Base-by-base conservation (phyloP, 1,140 invertebrate genomes). In the Agrilus planipennis region DNA sequence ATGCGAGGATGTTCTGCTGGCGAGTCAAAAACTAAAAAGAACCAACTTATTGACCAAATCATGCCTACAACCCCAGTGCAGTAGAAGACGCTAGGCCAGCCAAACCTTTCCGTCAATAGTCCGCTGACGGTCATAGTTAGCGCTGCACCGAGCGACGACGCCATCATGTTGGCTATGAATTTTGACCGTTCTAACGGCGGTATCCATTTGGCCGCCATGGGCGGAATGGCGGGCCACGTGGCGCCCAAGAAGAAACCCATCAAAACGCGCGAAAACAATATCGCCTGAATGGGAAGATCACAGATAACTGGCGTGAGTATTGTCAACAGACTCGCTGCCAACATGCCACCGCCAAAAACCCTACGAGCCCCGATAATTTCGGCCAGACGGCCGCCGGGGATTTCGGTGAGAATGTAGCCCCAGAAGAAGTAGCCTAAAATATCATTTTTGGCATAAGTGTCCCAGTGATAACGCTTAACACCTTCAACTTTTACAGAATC, bases 141-240 rank as follows among this genome's bases (percentile, higher is more conserved):
- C 1, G 84, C 85, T 2, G 84, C 85, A 16, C 85, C 86, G 41
- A 89, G 66, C 0, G 83, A 80, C 14, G 84, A 85, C 1, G 84
- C 83, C 84, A 87, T 86, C 82, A 86, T 85, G 51, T 86, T 84
- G 1, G 84, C 79, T 56, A 85, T 80, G 55, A 87, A 84, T 63
- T 87, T 85, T 38, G 84, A 89, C 44, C 88, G 75, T 56, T 94
- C 89, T 64, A 79, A 76, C 1, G 87, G 85, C 9, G 89, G 89
- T 42, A 90, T 84, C 89, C 89, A 95, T 50, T 81, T 79, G 0
- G 87, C 83, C 17, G 86, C 81, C 71, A 93, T 79, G 2, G 86
- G 84, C 47, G 88, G 80, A 42, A 92, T 91, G 12, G 87, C 80
- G 15, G 90, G 89, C 79, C 88, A 94, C 4, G 87, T 90, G 4